Base-by-base conservation (phyloP, 64 coral and sea anemone species). In the Montipora sp. region DNA sequence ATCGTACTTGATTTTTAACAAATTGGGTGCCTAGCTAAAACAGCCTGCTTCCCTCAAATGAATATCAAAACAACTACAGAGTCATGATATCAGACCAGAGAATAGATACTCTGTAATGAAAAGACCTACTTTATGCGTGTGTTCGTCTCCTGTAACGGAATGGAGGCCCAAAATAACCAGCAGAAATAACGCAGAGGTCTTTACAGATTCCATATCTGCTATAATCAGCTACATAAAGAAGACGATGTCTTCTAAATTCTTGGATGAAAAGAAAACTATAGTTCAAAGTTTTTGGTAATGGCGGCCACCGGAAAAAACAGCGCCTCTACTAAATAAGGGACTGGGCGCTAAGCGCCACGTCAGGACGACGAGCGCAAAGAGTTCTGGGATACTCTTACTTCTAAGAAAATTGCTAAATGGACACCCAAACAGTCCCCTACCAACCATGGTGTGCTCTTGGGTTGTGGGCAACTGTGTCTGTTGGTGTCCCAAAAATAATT, bases 101-200 rank as follows among this genome's bases (percentile, higher is more conserved):
- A 46, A 61, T 51, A 48, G 15, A 53, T 50, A 57, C 5, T 5
- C 0, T 0, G 51, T 43, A 70, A 2, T 68, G 48, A 23, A 92
- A 77, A 78, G n/a, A 96, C 96, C 90, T 93, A 98, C 96, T 89
- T 88, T 98, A 90, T 98, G 96, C 4, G 79, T 91, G 88, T 98
- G 96, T 95, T 98, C 96, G 70, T 98, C 96, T 58, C 93, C 96
- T 83, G 74, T 77, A 27, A 71, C 82, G 66, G 85, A 58, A 48
- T 83, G 59, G 61, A 87, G 18, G 81, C 84, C 65, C 73, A 98
- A 94, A 98, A 93, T 82, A 83, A 93, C 51, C 90, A 95, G 68
- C 84, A 95, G 68, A 58, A 94, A 77, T 67, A 92, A 83, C 69
- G 67, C 78, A 87, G 77, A 69, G 61, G 78, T 92, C 71, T 44